A percentile compares a stretch with the other conserved stretches of the same genome.
phyloP scores from a whole-genome alignment of 2,113 vertebrate species.

The Hydrochoerus hydrochaeris region DNA sequence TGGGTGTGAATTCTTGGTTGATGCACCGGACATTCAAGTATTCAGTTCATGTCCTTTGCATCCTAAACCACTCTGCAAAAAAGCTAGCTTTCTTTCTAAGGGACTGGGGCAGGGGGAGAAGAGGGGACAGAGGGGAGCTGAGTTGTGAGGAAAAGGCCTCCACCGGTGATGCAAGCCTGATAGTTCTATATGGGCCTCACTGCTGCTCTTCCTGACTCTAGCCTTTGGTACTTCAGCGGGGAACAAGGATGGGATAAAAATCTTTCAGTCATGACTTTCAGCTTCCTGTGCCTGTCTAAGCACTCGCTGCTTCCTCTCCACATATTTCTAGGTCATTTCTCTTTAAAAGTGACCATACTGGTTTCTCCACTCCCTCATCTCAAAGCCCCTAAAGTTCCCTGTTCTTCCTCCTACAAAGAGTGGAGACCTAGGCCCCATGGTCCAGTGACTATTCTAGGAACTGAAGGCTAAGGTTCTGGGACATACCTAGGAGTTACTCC shows the following conservation, averaged over 20 bases:
- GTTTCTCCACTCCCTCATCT: neutral
- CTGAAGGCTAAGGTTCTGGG: constrained; percentile 77
- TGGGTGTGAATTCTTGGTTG: neutral
- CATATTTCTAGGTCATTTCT: neutral
- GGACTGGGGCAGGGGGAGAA: neutral
- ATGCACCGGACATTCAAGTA: neutral
- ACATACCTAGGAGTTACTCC: constrained; percentile 59
- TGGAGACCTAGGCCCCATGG: neutral
- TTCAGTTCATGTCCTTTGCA: neutral
- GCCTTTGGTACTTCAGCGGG: no score
- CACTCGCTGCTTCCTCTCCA: neutral
- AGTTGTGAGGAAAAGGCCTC: neutral
- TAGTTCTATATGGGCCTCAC: neutral
- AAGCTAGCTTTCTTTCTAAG: neutral
- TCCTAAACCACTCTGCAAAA: neutral
- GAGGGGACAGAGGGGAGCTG: neutral
- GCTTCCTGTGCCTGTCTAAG: neutral
- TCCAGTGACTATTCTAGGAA: constrained; percentile 79
- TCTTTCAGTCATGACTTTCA: neutral
- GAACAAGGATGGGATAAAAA: neutral
- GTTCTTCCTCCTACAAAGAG: neutral
- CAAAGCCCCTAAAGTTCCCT: neutral
- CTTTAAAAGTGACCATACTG: neutral
- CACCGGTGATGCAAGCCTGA: neutral
- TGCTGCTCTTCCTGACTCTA: neutral